Evolutionary conservation across 2,113 vertebrate species (phyloP).

Genomic region (Pomatostomus ruficeps): DNA sequence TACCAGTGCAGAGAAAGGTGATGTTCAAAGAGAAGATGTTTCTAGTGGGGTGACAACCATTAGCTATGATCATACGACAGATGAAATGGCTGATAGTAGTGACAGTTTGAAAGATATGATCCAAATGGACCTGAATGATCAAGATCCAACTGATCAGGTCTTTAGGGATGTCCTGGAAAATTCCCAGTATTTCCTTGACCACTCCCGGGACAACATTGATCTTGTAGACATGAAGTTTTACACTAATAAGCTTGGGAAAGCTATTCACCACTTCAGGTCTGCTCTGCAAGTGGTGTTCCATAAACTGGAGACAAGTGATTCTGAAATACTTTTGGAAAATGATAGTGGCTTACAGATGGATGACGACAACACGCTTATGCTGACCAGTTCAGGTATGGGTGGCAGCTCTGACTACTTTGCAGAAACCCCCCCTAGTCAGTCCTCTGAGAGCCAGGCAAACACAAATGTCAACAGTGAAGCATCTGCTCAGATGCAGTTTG

Average conservation of each 20-base stretch:
- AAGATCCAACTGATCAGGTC: slow-evolving; percentile 70
- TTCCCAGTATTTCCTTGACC: slow-evolving; percentile 68
- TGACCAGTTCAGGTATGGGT: slow-evolving; percentile 58
- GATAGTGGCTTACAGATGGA: slow-evolving; percentile 69
- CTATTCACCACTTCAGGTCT: slow-evolving; percentile 82
- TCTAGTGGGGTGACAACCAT: slow-evolving; percentile 60
- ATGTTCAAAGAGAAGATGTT: slow-evolving; percentile 69
- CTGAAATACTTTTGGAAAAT: slow-evolving; percentile 70
- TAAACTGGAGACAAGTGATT: slow-evolving; percentile 77
- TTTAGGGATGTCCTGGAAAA: slow-evolving; percentile 77
- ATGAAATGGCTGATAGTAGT: slow-evolving; percentile 66
- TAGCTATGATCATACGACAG: slow-evolving; percentile 51
- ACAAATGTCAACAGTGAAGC: slow-evolving; percentile 37
- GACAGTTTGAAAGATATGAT: slow-evolving; percentile 75
- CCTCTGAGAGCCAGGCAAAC: slow-evolving; percentile 68
- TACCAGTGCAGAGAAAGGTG: slow-evolving; percentile 61
- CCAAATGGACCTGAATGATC: slow-evolving; percentile 76
- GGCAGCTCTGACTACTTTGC: slow-evolving; percentile 65
- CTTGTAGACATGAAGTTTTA: slow-evolving; percentile 77
- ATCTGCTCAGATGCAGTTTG: slow-evolving; percentile 19
- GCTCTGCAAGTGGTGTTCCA: slow-evolving; percentile 86
- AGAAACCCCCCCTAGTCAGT: slow-evolving; percentile 73
- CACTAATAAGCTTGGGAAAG: slow-evolving; percentile 80
- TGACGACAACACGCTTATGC: slow-evolving; percentile 54
- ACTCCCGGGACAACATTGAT: slow-evolving; percentile 67